Base-by-base conservation (phyloP, 2,113 vertebrate genomes). In the Lepus americanus region DNA sequence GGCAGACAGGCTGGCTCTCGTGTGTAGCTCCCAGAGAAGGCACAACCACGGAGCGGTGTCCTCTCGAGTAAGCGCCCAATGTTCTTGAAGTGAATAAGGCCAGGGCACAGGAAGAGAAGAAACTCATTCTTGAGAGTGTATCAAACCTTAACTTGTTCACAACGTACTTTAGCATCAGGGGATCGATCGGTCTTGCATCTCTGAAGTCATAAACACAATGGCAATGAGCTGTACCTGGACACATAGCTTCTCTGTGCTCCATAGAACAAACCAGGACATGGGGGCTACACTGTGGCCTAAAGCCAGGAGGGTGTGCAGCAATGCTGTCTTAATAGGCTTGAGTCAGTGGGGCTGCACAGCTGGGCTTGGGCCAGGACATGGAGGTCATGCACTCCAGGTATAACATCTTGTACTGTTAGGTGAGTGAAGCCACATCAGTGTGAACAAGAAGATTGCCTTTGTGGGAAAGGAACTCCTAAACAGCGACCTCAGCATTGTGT, bases 1-100 rank as follows among this genome's bases (percentile, higher is more conserved):
- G 12, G 81, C 82, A 94, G 94, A 67, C 90, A 76, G 92, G 27
- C 59, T 59, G 55, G 2, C 73, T 29, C 81, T 94, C 70, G 90
- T 92, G 69, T 87, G 53, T 51, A 88, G 63, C 39, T 95, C 92
- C 92, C 96, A 86, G 92, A 92, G 92, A 92, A 88, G 95, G 49
- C 70, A 86, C 93, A 92, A 94, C 63, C 69, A 11, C 0, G 0
- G 93, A 82, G 81, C 95, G 16, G 59, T 90, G 74, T 29, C 84
- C 36, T 80, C 89, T 33, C 13, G n/a, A 89, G 67, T 39, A 72
- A 77, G 81, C 23, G 59, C 78, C 88, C 73, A 1, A 8, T 44
- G 81, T 44, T 31, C 66, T 87, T 27, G 53, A 83, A 94, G 77
- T 88, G 81, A 89, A 90, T 78, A 66, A 93, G 73, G 55, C 33